These are phyloP conservation scores for Platanista minor DNA, from an alignment of 2,113 vertebrate genomes.

Conservation along the genomic window DNA sequence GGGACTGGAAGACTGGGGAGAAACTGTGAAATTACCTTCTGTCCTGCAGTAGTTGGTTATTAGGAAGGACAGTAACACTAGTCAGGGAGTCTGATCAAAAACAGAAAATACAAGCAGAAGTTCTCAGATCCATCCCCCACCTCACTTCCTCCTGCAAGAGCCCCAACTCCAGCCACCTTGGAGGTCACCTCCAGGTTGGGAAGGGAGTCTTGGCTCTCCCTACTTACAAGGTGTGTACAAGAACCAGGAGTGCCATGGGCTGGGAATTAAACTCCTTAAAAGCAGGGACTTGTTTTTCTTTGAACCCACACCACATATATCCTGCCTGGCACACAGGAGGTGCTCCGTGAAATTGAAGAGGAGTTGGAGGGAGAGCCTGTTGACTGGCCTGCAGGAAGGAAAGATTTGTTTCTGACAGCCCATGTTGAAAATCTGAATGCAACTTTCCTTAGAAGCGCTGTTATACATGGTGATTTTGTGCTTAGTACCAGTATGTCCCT, in stretches of 20 bases:
- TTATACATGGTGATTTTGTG: background rate
- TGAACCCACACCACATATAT: background rate
- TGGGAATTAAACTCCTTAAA: background rate
- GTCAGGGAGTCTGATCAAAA: background rate
- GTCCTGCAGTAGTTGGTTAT: background rate
- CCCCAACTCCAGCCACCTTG: background rate
- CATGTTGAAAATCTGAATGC: background rate
- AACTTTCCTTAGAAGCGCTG: background rate
- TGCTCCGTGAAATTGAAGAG: too few relatives aligned
- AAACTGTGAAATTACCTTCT: background rate
- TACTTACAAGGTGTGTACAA: accelerated
- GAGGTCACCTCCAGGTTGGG: background rate
- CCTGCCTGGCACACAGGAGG: background rate
- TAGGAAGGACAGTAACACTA: background rate
- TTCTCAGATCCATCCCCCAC: background rate
- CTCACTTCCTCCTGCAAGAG: background rate
- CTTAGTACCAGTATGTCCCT: background rate
- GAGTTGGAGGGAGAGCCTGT: background rate
- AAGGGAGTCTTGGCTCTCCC: background rate
- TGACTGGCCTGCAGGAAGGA: background rate
- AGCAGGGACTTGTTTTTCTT: background rate
- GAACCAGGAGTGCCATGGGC: background rate
- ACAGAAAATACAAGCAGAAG: background rate
- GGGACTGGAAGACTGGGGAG: background rate
- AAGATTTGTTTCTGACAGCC: background rate